A percentile compares a stretch with the other conserved stretches of the same genome.
phyloP scores from a whole-genome alignment of 1,140 invertebrate species.

The Caenorhabditis remanei region DNA sequence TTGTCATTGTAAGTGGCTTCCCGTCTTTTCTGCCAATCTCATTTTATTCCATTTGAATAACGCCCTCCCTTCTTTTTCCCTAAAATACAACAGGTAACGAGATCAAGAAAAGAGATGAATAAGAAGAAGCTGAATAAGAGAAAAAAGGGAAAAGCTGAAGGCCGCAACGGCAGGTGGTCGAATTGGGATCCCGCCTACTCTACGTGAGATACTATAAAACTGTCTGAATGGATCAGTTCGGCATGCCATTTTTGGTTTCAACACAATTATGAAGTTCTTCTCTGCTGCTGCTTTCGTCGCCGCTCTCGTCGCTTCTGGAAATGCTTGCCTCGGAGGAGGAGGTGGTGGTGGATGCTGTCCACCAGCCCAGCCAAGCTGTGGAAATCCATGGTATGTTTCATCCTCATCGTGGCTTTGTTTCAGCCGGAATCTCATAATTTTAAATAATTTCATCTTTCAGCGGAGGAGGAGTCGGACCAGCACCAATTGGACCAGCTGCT shows the following conservation, averaged over 20 bases:
- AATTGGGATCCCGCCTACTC: constrained; percentile 29
- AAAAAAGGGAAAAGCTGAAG: constrained; percentile 33
- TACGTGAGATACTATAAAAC: constrained; percentile 13
- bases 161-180: constrained; percentile 40
- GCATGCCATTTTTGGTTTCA: constrained; percentile 45
- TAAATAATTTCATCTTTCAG: neutral
- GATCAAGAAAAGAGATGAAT: constrained; percentile 8
- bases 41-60: constrained; percentile 45
- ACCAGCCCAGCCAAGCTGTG: constrained; percentile 29
- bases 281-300: constrained; percentile 36
- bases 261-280: constrained; percentile 52
- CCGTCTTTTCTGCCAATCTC: constrained; percentile 21
- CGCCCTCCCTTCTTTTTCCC: neutral
- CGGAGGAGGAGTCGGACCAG: constrained; percentile 26
- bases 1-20: constrained; percentile 37
- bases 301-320: constrained; percentile 33
- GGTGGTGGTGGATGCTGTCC: constrained; percentile 30
- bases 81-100: constrained; percentile 54
- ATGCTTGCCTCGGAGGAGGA: constrained; percentile 34
- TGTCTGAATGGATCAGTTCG: constrained; percentile 3
- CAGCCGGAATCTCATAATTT: too few relatives aligned
- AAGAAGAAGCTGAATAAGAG: neutral
- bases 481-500: constrained; percentile 2
- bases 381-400: constrained; percentile 21
- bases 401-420: neutral